Percentiles rank a stretch among this genome's conserved stretches.
Evolutionary conservation across 2,113 vertebrate species (phyloP).

Genomic region (Pseudopipra pipra): DNA sequence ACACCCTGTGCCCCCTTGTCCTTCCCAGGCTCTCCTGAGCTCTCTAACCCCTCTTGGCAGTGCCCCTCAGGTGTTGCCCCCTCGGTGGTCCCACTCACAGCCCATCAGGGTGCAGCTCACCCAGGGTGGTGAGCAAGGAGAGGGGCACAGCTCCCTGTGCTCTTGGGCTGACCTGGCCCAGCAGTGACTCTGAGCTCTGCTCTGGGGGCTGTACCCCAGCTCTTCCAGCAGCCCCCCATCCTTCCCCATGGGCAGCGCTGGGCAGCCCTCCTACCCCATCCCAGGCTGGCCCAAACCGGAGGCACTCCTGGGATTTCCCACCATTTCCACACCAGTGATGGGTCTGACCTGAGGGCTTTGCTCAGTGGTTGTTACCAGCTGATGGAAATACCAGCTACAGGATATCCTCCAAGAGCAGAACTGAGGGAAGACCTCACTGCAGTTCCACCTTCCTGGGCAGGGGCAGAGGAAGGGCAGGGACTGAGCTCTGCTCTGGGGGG

Average conservation of each 20-base stretch:
- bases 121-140: not conserved
- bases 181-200: not conserved
- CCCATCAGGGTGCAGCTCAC: not conserved
- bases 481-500: not conserved
- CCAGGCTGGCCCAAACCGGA: not conserved
- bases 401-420: not conserved
- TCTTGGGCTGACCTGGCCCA: not conserved
- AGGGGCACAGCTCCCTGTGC: not conserved
- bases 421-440: not conserved
- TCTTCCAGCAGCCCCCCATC: not conserved
- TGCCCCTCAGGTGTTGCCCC: accelerated
- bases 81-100: accelerated
- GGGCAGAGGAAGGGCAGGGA: not conserved
- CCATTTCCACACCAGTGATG: not conserved
- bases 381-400: not conserved
- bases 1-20: accelerated
- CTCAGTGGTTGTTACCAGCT: not conserved
- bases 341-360: not conserved
- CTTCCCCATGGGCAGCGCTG: not conserved
- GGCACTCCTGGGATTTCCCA: accelerated
- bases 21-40: not conserved
- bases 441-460: not conserved
- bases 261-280: not conserved
- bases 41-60: not conserved
- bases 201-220: not conserved